Evolutionary conservation across 1,140 invertebrate species (phyloP).

Genomic region (Brachionus calyciflorus): DNA sequence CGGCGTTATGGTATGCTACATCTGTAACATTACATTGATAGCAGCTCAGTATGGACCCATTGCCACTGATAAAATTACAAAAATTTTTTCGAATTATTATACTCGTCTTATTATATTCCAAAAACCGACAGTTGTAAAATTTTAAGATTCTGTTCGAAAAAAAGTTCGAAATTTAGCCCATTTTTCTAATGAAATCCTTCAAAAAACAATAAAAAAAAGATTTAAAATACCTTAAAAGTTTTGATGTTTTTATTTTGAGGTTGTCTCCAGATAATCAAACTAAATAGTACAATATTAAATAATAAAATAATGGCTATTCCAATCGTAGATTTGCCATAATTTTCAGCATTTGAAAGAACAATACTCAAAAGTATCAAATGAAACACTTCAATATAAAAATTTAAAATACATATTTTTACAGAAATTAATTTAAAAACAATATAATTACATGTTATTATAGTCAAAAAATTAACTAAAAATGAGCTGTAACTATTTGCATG

Average conservation of each 20-base stretch:
- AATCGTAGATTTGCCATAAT: background rate
- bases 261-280: conserved; percentile 48
- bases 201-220: background rate
- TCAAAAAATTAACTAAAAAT: conserved; percentile 1
- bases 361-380: conserved; percentile 8
- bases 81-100: too few relatives aligned
- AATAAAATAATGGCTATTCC: conserved; percentile 28
- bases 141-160: too few relatives aligned
- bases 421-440: background rate
- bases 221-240: conserved; percentile 47
- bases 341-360: background rate
- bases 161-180: too few relatives aligned
- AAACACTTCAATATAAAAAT: background rate
- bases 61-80: too few relatives aligned
- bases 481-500: background rate
- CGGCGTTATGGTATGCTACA: too few relatives aligned
- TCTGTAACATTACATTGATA: too few relatives aligned
- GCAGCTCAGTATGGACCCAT: too few relatives aligned
- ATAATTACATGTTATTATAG: background rate
- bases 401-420: background rate
- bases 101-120: too few relatives aligned
- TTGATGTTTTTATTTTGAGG: conserved; percentile 48
- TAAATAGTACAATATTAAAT: conserved; percentile 48
- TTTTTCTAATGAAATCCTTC: too few relatives aligned
- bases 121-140: too few relatives aligned